These are phyloP conservation scores for Meriones psammophilus DNA, from an alignment of 2,797 vertebrate genomes.

Conservation along the genomic window DNA sequence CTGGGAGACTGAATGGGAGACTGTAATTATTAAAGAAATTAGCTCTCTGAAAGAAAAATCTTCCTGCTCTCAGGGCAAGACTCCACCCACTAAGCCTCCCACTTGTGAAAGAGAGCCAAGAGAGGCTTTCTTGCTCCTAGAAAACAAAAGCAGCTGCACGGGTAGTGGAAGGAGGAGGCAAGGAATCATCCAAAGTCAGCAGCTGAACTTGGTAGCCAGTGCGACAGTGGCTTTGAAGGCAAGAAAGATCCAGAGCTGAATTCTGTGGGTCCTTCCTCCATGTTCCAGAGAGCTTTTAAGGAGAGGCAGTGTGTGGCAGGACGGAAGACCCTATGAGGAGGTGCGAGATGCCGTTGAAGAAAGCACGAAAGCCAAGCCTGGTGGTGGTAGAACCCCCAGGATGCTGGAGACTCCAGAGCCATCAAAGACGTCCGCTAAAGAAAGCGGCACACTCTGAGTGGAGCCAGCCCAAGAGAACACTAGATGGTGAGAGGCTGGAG, in stretches of 20 bases:
- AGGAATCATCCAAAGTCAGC: neutral
- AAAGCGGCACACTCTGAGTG: neutral
- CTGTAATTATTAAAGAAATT: neutral
- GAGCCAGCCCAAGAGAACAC: neutral
- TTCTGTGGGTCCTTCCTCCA: neutral
- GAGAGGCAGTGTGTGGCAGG: neutral
- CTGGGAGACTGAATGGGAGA: neutral
- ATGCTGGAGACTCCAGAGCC: neutral
- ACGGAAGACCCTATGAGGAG: neutral
- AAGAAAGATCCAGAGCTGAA: neutral
- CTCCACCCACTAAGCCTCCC: too few species aligned
- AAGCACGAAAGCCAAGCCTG: neutral
- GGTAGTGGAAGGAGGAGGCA: neutral
- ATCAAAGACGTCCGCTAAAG: neutral
- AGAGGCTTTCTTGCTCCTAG: neutral
- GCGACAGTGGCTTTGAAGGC: neutral
- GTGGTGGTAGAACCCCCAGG: neutral
- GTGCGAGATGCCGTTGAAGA: neutral
- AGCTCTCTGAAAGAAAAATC: neutral
- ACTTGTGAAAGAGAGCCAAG: neutral
- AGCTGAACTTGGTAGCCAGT: neutral
- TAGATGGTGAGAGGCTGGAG: too few species aligned
- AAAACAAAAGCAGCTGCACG: neutral
- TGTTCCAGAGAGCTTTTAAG: neutral
- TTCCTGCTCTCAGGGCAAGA: neutral